A percentile compares a stretch with the other conserved stretches of the same genome.
These are phyloP conservation scores for Turdus rufiventris DNA, from an alignment of 2,113 vertebrate species.

Conservation along the genomic window DNA sequence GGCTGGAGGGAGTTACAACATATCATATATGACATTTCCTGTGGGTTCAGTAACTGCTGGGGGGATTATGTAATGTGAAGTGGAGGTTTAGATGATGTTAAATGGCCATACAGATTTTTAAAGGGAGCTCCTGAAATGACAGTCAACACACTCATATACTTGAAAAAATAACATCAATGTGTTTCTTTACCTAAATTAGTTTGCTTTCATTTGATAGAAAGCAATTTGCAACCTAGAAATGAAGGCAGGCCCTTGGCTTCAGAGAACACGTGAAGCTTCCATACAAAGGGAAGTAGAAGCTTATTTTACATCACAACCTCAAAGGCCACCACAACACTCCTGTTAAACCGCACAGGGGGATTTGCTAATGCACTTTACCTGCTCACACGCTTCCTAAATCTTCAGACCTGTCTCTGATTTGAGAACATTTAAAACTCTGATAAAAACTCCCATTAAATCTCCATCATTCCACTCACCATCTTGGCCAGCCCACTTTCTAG, in stretches of 20 bases:
- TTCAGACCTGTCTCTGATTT: background rate
- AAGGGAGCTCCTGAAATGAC: background rate
- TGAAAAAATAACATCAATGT: background rate
- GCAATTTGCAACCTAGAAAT: background rate
- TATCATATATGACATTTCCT: rapidly evolving
- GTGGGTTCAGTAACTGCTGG: background rate
- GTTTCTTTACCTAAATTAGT: background rate
- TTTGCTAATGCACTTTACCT: background rate
- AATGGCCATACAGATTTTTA: background rate
- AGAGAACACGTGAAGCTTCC: background rate
- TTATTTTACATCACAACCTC: background rate
- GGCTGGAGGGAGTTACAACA: background rate
- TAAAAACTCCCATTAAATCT: background rate
- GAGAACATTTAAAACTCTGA: background rate
- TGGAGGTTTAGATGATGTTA: background rate
- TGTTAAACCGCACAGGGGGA: background rate
- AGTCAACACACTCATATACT: background rate
- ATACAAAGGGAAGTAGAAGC: background rate
- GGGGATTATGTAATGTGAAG: background rate
- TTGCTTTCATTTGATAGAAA: background rate
- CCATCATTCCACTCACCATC: background rate
- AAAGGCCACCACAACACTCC: background rate
- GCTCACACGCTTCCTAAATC: background rate
- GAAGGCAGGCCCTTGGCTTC: background rate
- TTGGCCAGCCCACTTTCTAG: background rate